Percentiles rank a stretch among this genome's conserved stretches.
These are phyloP conservation scores for Liodrosophila aerea DNA, from an alignment of 2,888 invertebrate species.

Conservation along the genomic window DNA sequence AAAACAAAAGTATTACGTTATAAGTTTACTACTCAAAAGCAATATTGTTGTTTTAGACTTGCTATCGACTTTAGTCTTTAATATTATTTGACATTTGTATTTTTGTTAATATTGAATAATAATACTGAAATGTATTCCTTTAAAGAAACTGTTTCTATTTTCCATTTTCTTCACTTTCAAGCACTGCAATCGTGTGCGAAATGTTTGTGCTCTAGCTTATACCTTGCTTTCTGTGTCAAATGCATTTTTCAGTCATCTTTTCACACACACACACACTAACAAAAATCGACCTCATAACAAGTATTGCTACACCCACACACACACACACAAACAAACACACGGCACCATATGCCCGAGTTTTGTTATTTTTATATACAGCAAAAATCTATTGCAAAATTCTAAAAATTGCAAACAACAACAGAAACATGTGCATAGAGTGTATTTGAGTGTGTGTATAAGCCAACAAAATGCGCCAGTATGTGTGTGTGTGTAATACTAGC, in stretches of 20 bases:
- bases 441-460: slow-evolving; percentile 45
- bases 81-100: not conserved
- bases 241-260: slow-evolving; percentile 74
- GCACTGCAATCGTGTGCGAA: slow-evolving; percentile 7
- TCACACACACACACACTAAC: slow-evolving; percentile 14
- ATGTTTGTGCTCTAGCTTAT: not conserved
- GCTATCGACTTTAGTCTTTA: no score
- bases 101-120: no score
- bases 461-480: slow-evolving; percentile 36
- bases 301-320: slow-evolving; percentile 50
- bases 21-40: no score
- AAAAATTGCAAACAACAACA: slow-evolving; percentile 20
- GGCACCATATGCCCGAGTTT: slow-evolving; percentile 39
- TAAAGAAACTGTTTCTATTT: no score
- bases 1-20: not conserved
- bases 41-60: no score
- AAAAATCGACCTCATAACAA: slow-evolving; percentile 64
- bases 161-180: no score
- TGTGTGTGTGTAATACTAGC: slow-evolving; percentile 44
- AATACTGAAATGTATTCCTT: no score
- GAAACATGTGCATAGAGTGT: slow-evolving; percentile 1
- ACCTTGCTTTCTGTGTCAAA: slow-evolving; percentile 61
- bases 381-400: slow-evolving; percentile 47
- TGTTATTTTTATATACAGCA: slow-evolving; percentile 47
- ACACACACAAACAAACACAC: slow-evolving; percentile 8